phyloP scores from a whole-genome alignment of 2,113 vertebrate genomes.

The Ameiurus melas region DNA sequence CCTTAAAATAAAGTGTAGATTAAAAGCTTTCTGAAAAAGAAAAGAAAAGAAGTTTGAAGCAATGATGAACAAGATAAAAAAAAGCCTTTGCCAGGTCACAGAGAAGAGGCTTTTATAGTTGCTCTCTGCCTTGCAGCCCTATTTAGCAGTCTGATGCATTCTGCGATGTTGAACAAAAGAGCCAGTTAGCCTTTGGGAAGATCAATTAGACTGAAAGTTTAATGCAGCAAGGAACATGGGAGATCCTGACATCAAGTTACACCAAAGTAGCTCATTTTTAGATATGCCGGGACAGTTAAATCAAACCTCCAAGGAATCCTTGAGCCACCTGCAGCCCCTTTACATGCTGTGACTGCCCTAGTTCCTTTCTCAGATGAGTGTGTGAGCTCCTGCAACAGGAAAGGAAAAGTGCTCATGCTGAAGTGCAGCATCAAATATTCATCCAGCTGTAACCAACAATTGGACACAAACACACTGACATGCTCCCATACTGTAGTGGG shows the following conservation, averaged over 20 bases:
- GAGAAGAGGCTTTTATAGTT: slow-evolving; percentile 63
- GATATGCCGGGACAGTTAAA: slow-evolving; percentile 38
- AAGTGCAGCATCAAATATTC: slow-evolving; percentile 36
- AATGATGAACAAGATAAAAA: slow-evolving; percentile 47
- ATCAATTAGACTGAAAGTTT: slow-evolving; percentile 71
- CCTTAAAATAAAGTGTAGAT: background rate
- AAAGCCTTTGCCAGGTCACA: slow-evolving; percentile 66
- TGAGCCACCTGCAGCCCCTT: slow-evolving; percentile 21
- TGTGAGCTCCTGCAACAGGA: background rate
- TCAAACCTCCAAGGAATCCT: slow-evolving; percentile 39
- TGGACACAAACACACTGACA: slow-evolving; percentile 18
- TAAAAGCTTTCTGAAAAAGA: background rate
- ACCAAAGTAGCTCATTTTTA: slow-evolving; percentile 61
- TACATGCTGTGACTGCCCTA: slow-evolving; percentile 15
- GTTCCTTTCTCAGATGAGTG: slow-evolving; percentile 15
- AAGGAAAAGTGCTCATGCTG: slow-evolving; percentile 15
- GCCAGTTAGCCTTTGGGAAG: slow-evolving; percentile 69
- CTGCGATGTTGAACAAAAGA: slow-evolving; percentile 68
- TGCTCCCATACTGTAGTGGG: slow-evolving; percentile 8
- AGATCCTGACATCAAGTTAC: slow-evolving; percentile 61
- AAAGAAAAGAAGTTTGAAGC: background rate
- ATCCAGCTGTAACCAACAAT: slow-evolving; percentile 26
- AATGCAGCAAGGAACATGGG: slow-evolving; percentile 68
- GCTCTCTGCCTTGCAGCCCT: slow-evolving; percentile 64
- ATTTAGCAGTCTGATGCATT: slow-evolving; percentile 77